A percentile compares a stretch with the other conserved stretches of the same genome.
These are phyloP conservation scores for Xiphophorus birchmanni DNA, from an alignment of 2,797 vertebrate genomes.

Conservation along the genomic window DNA sequence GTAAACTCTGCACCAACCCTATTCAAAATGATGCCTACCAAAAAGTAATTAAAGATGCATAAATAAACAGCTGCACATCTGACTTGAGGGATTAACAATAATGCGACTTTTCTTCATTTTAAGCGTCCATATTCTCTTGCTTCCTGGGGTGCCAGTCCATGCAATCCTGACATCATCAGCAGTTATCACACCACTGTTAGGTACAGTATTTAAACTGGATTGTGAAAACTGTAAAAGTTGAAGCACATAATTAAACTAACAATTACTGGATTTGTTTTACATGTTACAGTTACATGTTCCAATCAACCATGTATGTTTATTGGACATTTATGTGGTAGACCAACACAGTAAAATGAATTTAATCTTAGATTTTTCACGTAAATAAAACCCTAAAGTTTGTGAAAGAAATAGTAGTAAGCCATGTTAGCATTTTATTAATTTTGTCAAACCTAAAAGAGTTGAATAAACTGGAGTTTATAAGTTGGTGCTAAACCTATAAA, in stretches of 20 bases:
- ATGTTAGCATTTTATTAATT: too few species aligned
- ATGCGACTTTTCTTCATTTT: neutral
- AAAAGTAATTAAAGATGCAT: conserved; percentile 39
- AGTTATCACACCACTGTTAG: conserved; percentile 9
- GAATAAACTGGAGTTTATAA: too few species aligned
- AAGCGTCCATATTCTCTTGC: conserved; percentile 49
- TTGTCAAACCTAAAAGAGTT: too few species aligned
- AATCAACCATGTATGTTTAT: too few species aligned
- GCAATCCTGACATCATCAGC: neutral
- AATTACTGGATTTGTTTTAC: neutral
- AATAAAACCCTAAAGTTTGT: too few species aligned
- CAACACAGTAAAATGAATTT: too few species aligned
- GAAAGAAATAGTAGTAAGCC: too few species aligned
- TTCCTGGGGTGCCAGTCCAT: conserved; percentile 36
- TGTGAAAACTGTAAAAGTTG: too few species aligned
- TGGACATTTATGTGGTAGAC: too few species aligned
- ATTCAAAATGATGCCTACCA: conserved; percentile 21
- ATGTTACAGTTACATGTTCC: neutral
- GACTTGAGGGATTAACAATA: neutral
- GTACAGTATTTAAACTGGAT: conserved; percentile 15
- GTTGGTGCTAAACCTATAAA: too few species aligned
- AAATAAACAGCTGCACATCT: neutral
- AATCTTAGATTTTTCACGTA: too few species aligned
- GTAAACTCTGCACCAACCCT: conserved; percentile 42
- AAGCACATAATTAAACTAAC: neutral